phyloP scores from a whole-genome alignment of 2,113 vertebrate genomes.

The Stigmatopora argus region DNA sequence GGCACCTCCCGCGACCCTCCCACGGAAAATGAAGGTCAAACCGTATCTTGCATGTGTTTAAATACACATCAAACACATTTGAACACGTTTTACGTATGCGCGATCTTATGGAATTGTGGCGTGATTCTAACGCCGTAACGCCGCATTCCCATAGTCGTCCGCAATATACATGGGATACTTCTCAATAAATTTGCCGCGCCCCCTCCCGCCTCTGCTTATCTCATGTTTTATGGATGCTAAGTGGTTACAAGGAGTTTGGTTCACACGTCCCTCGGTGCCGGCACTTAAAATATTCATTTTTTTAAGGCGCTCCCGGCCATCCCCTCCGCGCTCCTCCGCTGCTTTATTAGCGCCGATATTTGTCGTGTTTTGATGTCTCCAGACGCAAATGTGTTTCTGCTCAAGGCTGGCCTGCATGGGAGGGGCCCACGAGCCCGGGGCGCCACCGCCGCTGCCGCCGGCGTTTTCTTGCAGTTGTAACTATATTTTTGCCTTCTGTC shows the following conservation, averaged over 20 bases:
- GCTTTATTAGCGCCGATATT: conserved; percentile 27
- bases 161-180: conserved; percentile 11
- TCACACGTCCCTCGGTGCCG: conserved; percentile 34
- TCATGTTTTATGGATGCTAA: conserved; percentile 65
- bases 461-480: conserved; percentile 20
- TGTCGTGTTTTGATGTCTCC: conserved; percentile 14
- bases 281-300: conserved; percentile 50
- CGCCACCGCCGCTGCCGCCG: background rate
- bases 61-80: no score
- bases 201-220: conserved; percentile 3
- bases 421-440: background rate
- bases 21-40: no score
- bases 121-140: no score
- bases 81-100: background rate
- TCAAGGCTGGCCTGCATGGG: background rate
- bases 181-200: conserved; percentile 1
- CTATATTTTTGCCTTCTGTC: conserved; percentile 35
- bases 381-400: conserved; percentile 3
- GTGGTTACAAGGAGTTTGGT: conserved; percentile 57
- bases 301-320: conserved; percentile 27
- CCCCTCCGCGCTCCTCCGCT: conserved; percentile 13
- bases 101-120: no score
- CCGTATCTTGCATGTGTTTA: no score
- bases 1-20: no score
- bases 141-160: background rate